phyloP scores from a whole-genome alignment of 2,113 vertebrate genomes.

The Lophotis ruficrista region DNA sequence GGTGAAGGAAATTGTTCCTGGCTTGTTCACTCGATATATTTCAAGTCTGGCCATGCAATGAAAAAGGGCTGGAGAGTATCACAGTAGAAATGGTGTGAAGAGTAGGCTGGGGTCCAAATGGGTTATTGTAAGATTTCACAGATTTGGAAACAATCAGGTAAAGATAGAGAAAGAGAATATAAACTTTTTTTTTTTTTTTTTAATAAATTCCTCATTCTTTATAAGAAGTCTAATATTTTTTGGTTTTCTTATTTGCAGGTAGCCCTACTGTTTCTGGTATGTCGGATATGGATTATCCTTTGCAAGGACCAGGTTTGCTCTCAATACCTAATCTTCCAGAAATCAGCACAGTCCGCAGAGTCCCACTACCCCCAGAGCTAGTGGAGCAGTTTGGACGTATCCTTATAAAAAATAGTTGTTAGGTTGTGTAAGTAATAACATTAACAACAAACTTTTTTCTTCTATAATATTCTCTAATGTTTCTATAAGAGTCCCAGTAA shows the following conservation, averaged over 20 bases:
- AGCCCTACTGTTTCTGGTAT: conserved; percentile 92
- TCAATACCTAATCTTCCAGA: conserved; percentile 92
- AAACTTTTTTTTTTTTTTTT: neutral
- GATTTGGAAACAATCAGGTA: neutral
- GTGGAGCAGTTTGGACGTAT: conserved; percentile 99
- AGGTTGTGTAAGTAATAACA: neutral
- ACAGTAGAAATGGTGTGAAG: neutral
- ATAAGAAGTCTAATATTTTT: neutral
- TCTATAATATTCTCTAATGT: accelerated
- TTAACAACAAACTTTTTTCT: neutral
- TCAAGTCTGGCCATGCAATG: accelerated
- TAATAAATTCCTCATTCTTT: neutral
- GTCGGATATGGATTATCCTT: conserved; percentile 97
- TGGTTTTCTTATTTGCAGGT: conserved; percentile 72
- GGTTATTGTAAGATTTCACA: neutral
- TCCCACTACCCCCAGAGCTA: conserved; percentile 93
- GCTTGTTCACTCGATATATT: neutral
- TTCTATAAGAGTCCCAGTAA: neutral
- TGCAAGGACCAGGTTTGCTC: conserved; percentile 90
- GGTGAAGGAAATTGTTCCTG: neutral
- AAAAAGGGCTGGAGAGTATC: neutral
- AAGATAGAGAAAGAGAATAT: neutral
- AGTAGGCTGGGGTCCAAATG: neutral
- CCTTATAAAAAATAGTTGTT: conserved; percentile 63
- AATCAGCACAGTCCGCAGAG: conserved; percentile 88